Conservation (phyloP, 2,888 invertebrate species). For the Lordiphosa andalusiaca region DNA sequence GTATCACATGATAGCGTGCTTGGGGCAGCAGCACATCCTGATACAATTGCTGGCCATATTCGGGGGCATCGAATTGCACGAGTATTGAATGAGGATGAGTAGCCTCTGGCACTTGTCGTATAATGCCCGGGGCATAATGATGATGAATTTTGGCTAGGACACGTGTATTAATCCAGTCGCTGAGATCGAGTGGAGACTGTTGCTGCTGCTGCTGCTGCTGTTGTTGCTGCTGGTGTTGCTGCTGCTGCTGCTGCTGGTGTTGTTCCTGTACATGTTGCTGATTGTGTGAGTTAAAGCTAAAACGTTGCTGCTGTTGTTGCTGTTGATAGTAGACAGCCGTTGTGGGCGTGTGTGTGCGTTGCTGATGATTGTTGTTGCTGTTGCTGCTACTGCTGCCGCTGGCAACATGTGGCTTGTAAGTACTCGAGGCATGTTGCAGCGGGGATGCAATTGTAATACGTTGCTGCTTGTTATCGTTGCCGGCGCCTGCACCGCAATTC, state of each 20-base stretch:
- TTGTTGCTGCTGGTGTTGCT: conserved; percentile 49
- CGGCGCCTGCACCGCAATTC: conserved; percentile 61
- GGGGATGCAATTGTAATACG: conserved; percentile 65
- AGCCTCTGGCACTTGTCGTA: conserved; percentile 85
- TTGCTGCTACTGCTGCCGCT: conserved; percentile 24
- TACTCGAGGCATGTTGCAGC: conserved; percentile 61
- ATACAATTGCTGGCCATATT: conserved; percentile 86
- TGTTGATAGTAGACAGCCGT: conserved; percentile 54
- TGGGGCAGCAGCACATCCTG: conserved; percentile 89
- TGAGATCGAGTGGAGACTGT: conserved; percentile 85
- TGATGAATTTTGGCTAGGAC: conserved; percentile 93
- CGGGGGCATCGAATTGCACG: conserved; percentile 90
- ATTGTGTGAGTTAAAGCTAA: conserved; percentile 70
- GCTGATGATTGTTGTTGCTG: conserved; percentile 50
- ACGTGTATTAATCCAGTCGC: conserved; percentile 96
- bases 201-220: conserved; percentile 56
- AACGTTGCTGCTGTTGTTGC: conserved; percentile 60
- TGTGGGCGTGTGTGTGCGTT: conserved; percentile 60
- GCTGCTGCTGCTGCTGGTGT: conserved; percentile 53
- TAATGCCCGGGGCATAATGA: conserved; percentile 93
- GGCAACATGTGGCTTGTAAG: conserved; percentile 72
- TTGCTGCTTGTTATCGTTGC: conserved; percentile 48
- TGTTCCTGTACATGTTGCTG: conserved; percentile 65
- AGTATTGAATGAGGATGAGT: conserved; percentile 85
- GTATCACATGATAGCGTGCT: conserved; percentile 92